These are phyloP conservation scores for Cactoblastis cactorum DNA, from an alignment of 2,888 invertebrate genomes.

Conservation along the genomic window DNA sequence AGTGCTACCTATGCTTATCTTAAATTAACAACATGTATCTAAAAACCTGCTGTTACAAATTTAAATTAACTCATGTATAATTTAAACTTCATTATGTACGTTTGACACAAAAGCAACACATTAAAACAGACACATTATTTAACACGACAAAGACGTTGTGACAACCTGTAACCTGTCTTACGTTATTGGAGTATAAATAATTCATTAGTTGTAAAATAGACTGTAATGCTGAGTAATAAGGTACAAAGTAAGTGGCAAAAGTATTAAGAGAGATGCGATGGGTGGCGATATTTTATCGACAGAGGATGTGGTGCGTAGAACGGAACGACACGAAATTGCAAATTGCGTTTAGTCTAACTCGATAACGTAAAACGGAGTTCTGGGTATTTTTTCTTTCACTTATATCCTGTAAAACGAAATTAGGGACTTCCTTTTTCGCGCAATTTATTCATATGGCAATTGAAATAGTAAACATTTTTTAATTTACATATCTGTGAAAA, in stretches of 20 bases:
- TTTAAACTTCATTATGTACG: neutral
- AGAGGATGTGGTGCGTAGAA: slow-evolving; percentile 52
- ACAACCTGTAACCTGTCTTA: slow-evolving; percentile 37
- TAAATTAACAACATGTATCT: neutral
- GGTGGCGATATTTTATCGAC: slow-evolving; percentile 47
- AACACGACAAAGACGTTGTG: slow-evolving; percentile 32
- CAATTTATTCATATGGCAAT: neutral
- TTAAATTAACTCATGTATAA: neutral
- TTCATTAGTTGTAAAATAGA: slow-evolving; percentile 27
- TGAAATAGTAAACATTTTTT: neutral
- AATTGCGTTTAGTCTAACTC: slow-evolving; percentile 58
- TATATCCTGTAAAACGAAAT: slow-evolving; percentile 11
- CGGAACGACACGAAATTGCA: slow-evolving; percentile 53
- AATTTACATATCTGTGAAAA: neutral
- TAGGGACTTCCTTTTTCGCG: neutral
- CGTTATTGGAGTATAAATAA: slow-evolving; percentile 23
- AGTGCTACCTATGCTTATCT: too few species aligned
- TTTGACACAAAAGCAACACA: slow-evolving; percentile 14
- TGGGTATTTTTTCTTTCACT: slow-evolving; percentile 18
- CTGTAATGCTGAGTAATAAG: slow-evolving; percentile 31
- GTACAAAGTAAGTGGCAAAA: slow-evolving; percentile 23
- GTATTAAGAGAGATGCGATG: slow-evolving; percentile 29
- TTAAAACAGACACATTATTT: slow-evolving; percentile 22
- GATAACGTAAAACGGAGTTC: slow-evolving; percentile 43
- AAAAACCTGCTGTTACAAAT: neutral